Percentiles rank a stretch among this genome's conserved stretches.
Evolutionary conservation across 1,140 invertebrate species (phyloP).

Genomic region (Lepeophtheirus salmonis): DNA sequence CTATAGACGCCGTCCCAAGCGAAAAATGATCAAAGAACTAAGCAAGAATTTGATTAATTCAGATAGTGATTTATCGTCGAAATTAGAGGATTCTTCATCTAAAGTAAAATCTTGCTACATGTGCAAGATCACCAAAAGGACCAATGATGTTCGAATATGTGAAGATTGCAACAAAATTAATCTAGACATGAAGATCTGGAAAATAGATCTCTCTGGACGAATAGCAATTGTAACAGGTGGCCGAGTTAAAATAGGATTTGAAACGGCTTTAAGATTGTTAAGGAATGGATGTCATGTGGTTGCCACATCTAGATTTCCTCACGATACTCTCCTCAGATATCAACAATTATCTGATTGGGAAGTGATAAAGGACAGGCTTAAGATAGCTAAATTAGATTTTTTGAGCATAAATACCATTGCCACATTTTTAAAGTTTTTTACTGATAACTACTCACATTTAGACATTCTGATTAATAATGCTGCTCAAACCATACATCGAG

Average conservation of each 20-base stretch:
- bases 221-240: slow-evolving; percentile 22
- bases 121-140: neutral
- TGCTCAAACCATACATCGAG: slow-evolving; percentile 21
- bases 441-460: slow-evolving; percentile 12
- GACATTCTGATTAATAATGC: slow-evolving; percentile 23
- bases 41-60: neutral
- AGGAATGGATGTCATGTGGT: slow-evolving; percentile 19
- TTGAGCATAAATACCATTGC: slow-evolving; percentile 15
- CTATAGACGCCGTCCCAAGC: neutral
- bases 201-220: slow-evolving; percentile 17
- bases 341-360: slow-evolving; percentile 18
- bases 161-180: slow-evolving; percentile 16
- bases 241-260: slow-evolving; percentile 21
- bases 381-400: slow-evolving; percentile 20
- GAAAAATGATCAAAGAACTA: neutral
- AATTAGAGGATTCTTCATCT: too few relatives aligned
- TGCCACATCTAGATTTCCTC: slow-evolving; percentile 21
- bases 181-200: slow-evolving; percentile 12
- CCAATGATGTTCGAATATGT: slow-evolving; percentile 6
- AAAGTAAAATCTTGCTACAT: too few relatives aligned
- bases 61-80: too few relatives aligned
- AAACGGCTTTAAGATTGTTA: slow-evolving; percentile 20
- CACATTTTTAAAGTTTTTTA: slow-evolving; percentile 17
- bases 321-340: slow-evolving; percentile 19
- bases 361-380: slow-evolving; percentile 18